Evolutionary conservation across 2,797 vertebrate species (phyloP).

Genomic region (Hyperoplus immaculatus): DNA sequence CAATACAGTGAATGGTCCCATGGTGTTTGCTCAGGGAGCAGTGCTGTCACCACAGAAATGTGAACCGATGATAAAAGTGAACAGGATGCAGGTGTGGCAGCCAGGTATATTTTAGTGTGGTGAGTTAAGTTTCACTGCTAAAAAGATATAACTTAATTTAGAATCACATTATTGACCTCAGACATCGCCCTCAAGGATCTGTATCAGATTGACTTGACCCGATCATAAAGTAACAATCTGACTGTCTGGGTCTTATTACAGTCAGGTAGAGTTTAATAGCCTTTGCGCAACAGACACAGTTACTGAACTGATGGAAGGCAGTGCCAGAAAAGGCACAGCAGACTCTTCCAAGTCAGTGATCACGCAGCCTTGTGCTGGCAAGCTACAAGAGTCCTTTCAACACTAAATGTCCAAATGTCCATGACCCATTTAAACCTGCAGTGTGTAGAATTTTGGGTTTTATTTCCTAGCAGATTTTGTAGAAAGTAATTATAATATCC

Average conservation of each 20-base stretch:
- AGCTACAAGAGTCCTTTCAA: conserved; percentile 57
- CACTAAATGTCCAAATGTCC: conserved; percentile 33
- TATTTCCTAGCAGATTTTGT: too few species aligned
- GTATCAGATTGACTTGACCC: conserved; percentile 1
- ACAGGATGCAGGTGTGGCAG: conserved; percentile 16
- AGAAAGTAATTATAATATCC: too few species aligned
- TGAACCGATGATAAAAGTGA: conserved; percentile 31
- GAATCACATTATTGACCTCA: conserved; percentile 20
- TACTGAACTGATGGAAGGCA: conserved; percentile 26
- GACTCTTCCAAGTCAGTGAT: conserved; percentile 63
- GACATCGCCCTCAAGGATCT: conserved; percentile 7
- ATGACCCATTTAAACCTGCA: too few species aligned
- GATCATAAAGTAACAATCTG: conserved; percentile 44
- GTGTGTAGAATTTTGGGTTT: too few species aligned
- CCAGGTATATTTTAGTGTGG: conserved; percentile 4
- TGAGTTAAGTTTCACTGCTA: neutral
- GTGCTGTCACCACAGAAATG: conserved; percentile 40
- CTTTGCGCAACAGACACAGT: conserved; percentile 57
- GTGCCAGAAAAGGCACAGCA: conserved; percentile 23
- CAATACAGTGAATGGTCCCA: neutral
- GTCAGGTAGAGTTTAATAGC: conserved; percentile 58
- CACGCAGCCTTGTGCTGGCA: conserved; percentile 65
- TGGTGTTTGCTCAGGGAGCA: conserved; percentile 66
- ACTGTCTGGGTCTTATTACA: conserved; percentile 7
- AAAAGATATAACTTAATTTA: conserved; percentile 28